A percentile compares a stretch with the other conserved stretches of the same genome.
phyloP scores from a whole-genome alignment of 2,888 invertebrate species.

The Volucella zonaria region DNA sequence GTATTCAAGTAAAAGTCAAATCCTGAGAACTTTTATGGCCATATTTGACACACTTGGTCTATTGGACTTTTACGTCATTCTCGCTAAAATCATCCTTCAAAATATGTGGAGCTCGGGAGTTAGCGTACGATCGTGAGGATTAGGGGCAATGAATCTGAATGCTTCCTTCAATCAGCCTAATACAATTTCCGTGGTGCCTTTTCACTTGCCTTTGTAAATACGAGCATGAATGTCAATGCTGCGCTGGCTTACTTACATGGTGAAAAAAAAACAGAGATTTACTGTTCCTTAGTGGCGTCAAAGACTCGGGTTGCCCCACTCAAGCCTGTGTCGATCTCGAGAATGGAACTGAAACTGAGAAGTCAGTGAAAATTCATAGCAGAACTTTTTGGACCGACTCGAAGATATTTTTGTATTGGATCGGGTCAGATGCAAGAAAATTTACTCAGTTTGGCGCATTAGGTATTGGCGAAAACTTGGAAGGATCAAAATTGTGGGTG shows the following conservation, averaged over 20 bases:
- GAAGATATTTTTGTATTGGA: not conserved
- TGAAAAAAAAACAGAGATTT: not conserved
- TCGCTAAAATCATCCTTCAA: slow-evolving; percentile 28
- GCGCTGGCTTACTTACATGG: slow-evolving; percentile 12
- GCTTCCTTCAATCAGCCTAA: slow-evolving; percentile 1
- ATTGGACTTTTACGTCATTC: slow-evolving; percentile 3
- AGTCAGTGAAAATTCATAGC: not conserved
- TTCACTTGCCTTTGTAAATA: too few relatives aligned
- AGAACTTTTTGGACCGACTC: too few relatives aligned
- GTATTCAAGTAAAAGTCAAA: not conserved
- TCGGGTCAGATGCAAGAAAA: slow-evolving; percentile 33
- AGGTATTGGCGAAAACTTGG: slow-evolving; percentile 52
- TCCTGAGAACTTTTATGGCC: slow-evolving; percentile 23
- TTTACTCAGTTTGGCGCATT: too few relatives aligned
- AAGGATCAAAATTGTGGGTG: slow-evolving; percentile 40
- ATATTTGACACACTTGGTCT: slow-evolving; percentile 17
- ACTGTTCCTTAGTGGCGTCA: not conserved
- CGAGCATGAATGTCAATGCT: slow-evolving; percentile 11
- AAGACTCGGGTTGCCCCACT: slow-evolving; percentile 29
- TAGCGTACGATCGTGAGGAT: slow-evolving; percentile 21
- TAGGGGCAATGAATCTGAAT: slow-evolving; percentile 21
- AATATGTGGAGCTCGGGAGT: slow-evolving; percentile 28
- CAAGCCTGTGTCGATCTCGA: slow-evolving; percentile 5
- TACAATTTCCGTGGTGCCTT: too few relatives aligned
- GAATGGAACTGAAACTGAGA: slow-evolving; percentile 37